Evolutionary conservation across 2,797 vertebrate species (phyloP), one percentile per base, ranked within the genome.

Genomic region (Erpetoichthys calabaricus): DNA sequence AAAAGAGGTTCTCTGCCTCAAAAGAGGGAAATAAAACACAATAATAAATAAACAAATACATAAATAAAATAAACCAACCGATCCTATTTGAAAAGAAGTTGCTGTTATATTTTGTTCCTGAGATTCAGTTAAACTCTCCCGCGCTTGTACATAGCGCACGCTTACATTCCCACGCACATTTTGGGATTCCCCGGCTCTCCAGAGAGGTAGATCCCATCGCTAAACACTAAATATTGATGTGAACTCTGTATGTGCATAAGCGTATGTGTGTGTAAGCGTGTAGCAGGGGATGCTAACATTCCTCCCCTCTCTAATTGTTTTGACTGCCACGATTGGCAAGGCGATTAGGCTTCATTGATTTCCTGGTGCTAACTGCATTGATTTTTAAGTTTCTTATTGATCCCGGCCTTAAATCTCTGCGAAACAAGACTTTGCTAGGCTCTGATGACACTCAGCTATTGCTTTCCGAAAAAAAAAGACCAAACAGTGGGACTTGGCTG

Each of bases 381-480:
- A 93, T 94, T 92, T 92, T 91, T 89, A 91, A 89, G 91, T 89
- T 91, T 92, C 87, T 86, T 89, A 91, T 92, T 89, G 91, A 92
- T 92, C 87, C 82, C 68, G 43, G 80, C 88, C 86, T 87, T 94
- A 92, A 91, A 92, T 91, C 90, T 91, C 86, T 85, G 78, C 78
- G 25, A 79, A 81, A 77, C 79, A 79, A 78, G 78, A 77, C 76
- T 74, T 75, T 72, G 75, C 73, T 61, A 72, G 25, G 25, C 69
- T 69, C 73, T 77, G 79, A 80, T 81, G 79, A 81, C 79, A 81
- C 75, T 69, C 63, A 50, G 78, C 80, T 78, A 81, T 81, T 25
- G 25, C 25, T 25, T 25, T 25, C 25, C 25, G 25, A 25, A 47
- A 47, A 25, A 25, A 25, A 25, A 25, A 25, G 25, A 25, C 25